Conservation (phyloP, 2,888 invertebrate genomes). For the Trichopria drosophilae region DNA sequence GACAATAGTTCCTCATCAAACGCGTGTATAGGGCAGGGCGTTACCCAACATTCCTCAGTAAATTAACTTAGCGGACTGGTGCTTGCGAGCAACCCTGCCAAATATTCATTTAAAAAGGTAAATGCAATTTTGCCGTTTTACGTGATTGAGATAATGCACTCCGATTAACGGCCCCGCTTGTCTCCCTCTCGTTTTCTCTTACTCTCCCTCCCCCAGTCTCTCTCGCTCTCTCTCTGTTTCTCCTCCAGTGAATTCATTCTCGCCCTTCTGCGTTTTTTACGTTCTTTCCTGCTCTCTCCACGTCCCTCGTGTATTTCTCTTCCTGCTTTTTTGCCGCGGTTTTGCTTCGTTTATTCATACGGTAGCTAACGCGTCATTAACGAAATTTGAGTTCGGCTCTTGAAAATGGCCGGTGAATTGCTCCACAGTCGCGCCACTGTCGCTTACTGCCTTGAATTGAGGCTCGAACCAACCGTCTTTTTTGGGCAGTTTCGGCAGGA, state of each 20-base stretch:
- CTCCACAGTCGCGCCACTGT: no score
- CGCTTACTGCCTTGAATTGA: no score
- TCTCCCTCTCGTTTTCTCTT: slow-evolving; percentile 32
- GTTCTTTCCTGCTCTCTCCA: slow-evolving; percentile 21
- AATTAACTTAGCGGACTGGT: slow-evolving; percentile 58
- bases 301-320: slow-evolving; percentile 14
- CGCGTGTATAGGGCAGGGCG: slow-evolving; percentile 53
- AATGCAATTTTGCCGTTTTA: slow-evolving; percentile 59
- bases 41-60: slow-evolving; percentile 57
- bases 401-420: slow-evolving; percentile 38
- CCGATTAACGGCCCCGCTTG: slow-evolving; percentile 57
- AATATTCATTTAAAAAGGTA: slow-evolving; percentile 60
- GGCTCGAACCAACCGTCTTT: slow-evolving; percentile 15
- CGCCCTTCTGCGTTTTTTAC: slow-evolving; percentile 23
- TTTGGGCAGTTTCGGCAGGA: slow-evolving; percentile 4
- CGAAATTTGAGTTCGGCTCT: slow-evolving; percentile 49
- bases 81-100: slow-evolving; percentile 54
- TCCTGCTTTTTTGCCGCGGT: slow-evolving; percentile 14
- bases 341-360: slow-evolving; percentile 36
- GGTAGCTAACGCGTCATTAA: slow-evolving; percentile 56
- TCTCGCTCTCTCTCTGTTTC: slow-evolving; percentile 15
- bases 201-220: slow-evolving; percentile 23
- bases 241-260: slow-evolving; percentile 28
- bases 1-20: no score
- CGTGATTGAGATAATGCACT: slow-evolving; percentile 59